Conservation (phyloP, 2,113 vertebrate genomes). For the Malurus melanocephalus region DNA sequence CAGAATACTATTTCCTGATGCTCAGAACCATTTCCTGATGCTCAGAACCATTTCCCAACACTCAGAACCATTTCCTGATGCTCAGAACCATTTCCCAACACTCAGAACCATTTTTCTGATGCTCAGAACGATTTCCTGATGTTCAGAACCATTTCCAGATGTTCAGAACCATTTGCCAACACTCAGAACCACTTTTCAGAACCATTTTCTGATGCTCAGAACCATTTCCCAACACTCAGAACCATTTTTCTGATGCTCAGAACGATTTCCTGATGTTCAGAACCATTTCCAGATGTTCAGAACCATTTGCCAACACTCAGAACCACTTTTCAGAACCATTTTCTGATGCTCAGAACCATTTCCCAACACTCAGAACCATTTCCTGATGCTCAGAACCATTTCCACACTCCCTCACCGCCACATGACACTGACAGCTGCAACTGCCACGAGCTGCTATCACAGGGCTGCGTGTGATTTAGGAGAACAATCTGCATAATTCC, state of each 20-base stretch:
- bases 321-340: too few species aligned
- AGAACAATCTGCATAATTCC: conserved; percentile 50
- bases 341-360: neutral
- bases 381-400: rapidly evolving
- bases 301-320: rapidly evolving
- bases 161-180: rapidly evolving
- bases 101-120: rapidly evolving
- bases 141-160: rapidly evolving
- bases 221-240: too few species aligned
- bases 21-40: rapidly evolving
- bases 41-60: neutral
- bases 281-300: rapidly evolving
- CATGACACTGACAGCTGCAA: conserved; percentile 23
- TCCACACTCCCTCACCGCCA: neutral
- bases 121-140: rapidly evolving
- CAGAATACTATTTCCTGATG: rapidly evolving
- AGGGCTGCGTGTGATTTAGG: conserved; percentile 18
- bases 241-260: rapidly evolving
- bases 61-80: rapidly evolving
- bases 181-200: rapidly evolving
- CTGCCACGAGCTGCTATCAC: conserved; percentile 23
- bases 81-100: rapidly evolving
- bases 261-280: neutral
- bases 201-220: rapidly evolving
- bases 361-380: rapidly evolving